Conservation (phyloP, 2,113 vertebrate species). For the Mus pahari region DNA sequence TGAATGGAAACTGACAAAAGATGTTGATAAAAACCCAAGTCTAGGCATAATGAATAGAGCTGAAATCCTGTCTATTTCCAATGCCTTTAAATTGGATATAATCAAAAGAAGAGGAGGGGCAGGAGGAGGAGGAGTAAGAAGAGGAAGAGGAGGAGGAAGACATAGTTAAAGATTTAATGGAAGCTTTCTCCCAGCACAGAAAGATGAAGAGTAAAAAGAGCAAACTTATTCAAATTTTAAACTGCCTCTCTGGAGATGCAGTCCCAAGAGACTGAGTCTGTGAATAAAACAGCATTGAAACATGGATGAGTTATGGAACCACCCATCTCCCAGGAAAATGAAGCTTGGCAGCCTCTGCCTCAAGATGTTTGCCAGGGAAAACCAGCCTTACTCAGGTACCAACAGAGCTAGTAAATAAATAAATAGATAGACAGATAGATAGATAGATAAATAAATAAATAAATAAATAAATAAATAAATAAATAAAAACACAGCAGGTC, state of each 20-base stretch:
- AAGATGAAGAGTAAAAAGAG: conserved; percentile 61
- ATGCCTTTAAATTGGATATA: conserved; percentile 58
- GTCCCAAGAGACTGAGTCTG: conserved; percentile 44
- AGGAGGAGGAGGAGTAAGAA: too few species aligned
- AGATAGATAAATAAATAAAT: too few species aligned
- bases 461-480: neutral
- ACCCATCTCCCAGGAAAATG: conserved; percentile 21
- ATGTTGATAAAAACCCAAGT: neutral
- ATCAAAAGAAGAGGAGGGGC: conserved; percentile 36
- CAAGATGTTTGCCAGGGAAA: neutral
- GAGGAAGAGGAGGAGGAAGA: neutral
- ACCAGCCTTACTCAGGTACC: neutral
- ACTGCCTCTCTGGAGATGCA: conserved; percentile 53
- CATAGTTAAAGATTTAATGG: conserved; percentile 60
- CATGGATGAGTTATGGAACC: neutral
- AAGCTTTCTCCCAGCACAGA: conserved; percentile 40
- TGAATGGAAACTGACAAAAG: neutral
- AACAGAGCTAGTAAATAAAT: too few species aligned
- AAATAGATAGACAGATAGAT: too few species aligned
- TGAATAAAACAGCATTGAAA: conserved; percentile 48
- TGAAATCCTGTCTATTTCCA: conserved; percentile 43
- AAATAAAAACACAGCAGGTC: neutral
- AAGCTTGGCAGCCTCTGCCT: neutral
- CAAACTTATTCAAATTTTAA: conserved; percentile 63
- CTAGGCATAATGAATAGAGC: neutral